Percentiles rank a stretch among this genome's conserved stretches.
Conservation (phyloP, 2,888 invertebrate genomes). For the Choreutis nemorana region DNA sequence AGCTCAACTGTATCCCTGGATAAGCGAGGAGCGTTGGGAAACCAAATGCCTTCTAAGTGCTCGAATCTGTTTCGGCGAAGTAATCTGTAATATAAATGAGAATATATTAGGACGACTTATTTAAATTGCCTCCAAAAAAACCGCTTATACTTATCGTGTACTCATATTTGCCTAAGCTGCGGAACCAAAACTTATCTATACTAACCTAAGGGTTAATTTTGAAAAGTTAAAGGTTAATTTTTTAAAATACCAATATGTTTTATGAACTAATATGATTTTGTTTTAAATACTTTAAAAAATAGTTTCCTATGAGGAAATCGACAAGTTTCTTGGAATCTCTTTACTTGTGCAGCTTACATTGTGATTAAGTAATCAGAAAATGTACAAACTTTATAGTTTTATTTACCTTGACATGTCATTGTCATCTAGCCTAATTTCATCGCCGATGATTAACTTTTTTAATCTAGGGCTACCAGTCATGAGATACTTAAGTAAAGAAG, state of each 20-base stretch:
- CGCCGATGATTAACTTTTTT: constrained; percentile 70
- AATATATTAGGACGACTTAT: too few species aligned
- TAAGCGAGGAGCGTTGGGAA: constrained; percentile 71
- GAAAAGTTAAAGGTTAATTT: too few species aligned
- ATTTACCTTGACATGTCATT: constrained; percentile 70
- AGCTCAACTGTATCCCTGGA: constrained; percentile 70
- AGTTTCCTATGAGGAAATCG: too few species aligned
- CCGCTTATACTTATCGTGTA: too few species aligned
- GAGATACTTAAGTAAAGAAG: constrained; percentile 65
- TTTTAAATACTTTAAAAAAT: constrained; percentile 3
- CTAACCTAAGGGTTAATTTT: too few species aligned
- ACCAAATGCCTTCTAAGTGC: constrained; percentile 72
- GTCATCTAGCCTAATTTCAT: constrained; percentile 71
- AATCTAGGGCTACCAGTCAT: constrained; percentile 68
- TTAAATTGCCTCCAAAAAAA: too few species aligned
- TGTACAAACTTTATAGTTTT: neutral
- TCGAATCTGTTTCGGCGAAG: constrained; percentile 71
- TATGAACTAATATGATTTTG: neutral
- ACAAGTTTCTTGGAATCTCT: neutral
- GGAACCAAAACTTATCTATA: too few species aligned
- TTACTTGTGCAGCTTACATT: too few species aligned
- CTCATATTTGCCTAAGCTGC: too few species aligned
- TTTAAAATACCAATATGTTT: too few species aligned
- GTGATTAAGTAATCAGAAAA: too few species aligned
- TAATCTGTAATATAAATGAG: constrained; percentile 65